Evolutionary conservation across 1,140 invertebrate species (phyloP), one percentile per base, ranked within the genome.

Genomic region (Doryteuthis pealeii): DNA sequence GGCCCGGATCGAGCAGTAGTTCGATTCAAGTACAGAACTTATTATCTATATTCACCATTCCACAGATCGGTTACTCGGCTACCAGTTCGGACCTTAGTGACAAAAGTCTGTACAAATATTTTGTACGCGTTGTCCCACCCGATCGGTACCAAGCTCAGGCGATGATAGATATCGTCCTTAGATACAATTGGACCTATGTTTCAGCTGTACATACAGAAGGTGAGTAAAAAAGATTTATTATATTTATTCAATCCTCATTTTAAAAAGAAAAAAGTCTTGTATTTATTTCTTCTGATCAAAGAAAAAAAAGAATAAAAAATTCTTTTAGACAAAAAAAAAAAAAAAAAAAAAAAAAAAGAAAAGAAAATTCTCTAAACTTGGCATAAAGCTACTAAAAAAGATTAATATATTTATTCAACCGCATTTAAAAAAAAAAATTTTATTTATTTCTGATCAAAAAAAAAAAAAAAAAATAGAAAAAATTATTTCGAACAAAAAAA

Each of bases 181-280:
- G 90, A 72, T 92, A 92, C 86, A 94, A 94, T 85, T 95, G 94
- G 94, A 94, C 92, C 1, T 95, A 94, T 82, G 92, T 95, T 5
- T 93, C 92, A 22, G 92, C 92, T n/a, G 91, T 95, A 58, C 92
- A 94, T 85, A 93, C 93, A 2, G 92, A 94, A 85, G 93, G 94
- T 94, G 79, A 83, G 84, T 77, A 26, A 54, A n/a, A 8, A 70
- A 62, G 15, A 30, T n/a, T n/a, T n/a, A n/a, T 12, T 54, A n/a
- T 12, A 12, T 12, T 54, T n/a, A 54, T 12, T 54, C n/a, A 54
- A 54, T n/a, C 49, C 49, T 54, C n/a, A 54, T 12, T n/a, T 15
- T 1, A 71, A 22, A n/a, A 40, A 22, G 18, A n/a, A n/a, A n/a
- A n/a, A n/a, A n/a, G n/a, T n/a, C 4, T 26, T 62, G n/a, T 62